These are phyloP conservation scores for Leistus spinibarbis DNA, from an alignment of 2,888 invertebrate genomes.

Conservation along the genomic window DNA sequence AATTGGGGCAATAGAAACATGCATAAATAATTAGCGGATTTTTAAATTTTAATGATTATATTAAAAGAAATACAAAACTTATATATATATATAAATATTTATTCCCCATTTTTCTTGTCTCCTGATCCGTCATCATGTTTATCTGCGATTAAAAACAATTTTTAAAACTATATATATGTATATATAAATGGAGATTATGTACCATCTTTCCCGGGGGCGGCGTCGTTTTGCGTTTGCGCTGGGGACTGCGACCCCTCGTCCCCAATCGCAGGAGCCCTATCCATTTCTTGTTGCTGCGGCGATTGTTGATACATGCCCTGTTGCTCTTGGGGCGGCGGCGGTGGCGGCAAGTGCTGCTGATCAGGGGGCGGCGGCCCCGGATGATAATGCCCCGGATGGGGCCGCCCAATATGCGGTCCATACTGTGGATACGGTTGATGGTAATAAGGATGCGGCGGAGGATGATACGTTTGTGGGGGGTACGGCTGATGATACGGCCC, in stretches of 20 bases:
- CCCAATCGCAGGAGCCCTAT: conserved; percentile 41
- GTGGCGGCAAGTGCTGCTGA: conserved; percentile 41
- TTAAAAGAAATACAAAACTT: no score
- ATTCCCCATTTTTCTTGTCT: conserved; percentile 42
- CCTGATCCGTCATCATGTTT: conserved; percentile 26
- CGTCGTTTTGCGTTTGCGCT: conserved; percentile 12
- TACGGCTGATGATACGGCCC: conserved; percentile 57
- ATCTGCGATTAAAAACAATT: conserved; percentile 8
- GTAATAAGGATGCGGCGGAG: conserved; percentile 60
- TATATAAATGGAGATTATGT: neutral
- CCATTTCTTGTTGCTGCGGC: conserved; percentile 45
- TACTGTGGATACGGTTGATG: conserved; percentile 63
- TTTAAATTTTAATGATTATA: no score
- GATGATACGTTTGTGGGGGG: conserved; percentile 55
- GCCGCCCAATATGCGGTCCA: conserved; percentile 59
- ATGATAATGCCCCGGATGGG: conserved; percentile 46
- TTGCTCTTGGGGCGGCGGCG: conserved; percentile 17
- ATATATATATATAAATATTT: no score
- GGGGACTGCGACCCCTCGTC: conserved; percentile 20
- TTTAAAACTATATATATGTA: neutral
- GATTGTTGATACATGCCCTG: conserved; percentile 30
- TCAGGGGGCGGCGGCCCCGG: conserved; percentile 52
- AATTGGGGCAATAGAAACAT: neutral
- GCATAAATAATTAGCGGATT: no score
- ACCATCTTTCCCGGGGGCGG: conserved; percentile 27